Evolutionary conservation across 2,888 invertebrate species (phyloP), one percentile per base, ranked within the genome.

Genomic region (Dexiosoma caninum): DNA sequence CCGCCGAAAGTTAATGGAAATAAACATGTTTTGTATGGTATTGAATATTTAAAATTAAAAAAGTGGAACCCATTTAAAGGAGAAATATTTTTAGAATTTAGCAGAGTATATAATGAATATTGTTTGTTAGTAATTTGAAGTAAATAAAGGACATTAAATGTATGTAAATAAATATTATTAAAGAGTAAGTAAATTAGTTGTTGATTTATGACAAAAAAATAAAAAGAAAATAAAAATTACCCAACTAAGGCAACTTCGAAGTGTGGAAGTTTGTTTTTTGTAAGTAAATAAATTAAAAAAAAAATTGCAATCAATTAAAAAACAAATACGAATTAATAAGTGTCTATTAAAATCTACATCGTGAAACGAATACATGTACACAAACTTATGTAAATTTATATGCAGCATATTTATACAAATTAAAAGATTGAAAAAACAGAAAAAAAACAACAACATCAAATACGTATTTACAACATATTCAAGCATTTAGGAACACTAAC

Each of bases 131-230:
- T 19, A 62, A 71, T 37, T 42, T n/a, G 19, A 67, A 72, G 32
- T 42, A 42, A 57, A 51, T 30, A 40, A 53, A 49, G 37, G 57
- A 51, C 72, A 76, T 72, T 1, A 72, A 81, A 69, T 81, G 77
- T 72, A 77, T 81, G 72, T 81, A 81, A 77, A 81, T 81, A 81
- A 72, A 77, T 72, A 81, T 60, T 64, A 72, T 70, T 62, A 64
- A 35, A 76, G 49, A n/a, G n/a, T n/a, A n/a, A n/a, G 66, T 23
- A 8, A 76, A 55, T 51, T 76, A 81, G 64, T 72, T 81, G 72
- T 77, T 77, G 67, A 76, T 44, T 67, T 76, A 80, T 46, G 21
- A 46, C n/a, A 35, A 12, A 74, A 44, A 23, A 12, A 51, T 44
- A 27, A 37, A 44, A 5, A 44, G 8, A 53, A 62, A 35, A 16